Base-by-base conservation (phyloP, 2,113 vertebrate species). In the Leptobrachium leishanense region DNA sequence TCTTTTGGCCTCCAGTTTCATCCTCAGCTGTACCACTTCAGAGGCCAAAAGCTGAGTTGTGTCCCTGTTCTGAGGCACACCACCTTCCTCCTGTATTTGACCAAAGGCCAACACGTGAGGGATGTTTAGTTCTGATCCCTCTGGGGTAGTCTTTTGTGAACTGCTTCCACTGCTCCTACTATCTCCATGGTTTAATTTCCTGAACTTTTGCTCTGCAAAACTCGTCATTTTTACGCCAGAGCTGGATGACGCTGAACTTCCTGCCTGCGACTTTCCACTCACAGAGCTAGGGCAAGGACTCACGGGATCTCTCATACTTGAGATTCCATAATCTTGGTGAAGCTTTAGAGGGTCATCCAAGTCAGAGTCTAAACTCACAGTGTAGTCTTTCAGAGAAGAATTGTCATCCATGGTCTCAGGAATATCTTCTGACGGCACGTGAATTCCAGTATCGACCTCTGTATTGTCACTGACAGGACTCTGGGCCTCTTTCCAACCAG, bases 1-100 rank as follows among this genome's bases (percentile, higher is more conserved):
- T 2, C 98, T 92, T 84, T 99, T 99, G 83, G 99, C 97, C 84
- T 99, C 98, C 3, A 99, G 88, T 43, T 96, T 94, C 95, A 99
- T 97, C 81, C 94, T 92, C 57, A 99, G 90, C 64, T 98, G 94
- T 0, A 98, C 95, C 95, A 99, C 96, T 88, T 99, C 98, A 0
- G 96, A 96, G 39, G 97, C 97, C 91, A 99, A 91, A 79, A 95
- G 91, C 81, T 99, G 97, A 0, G 95, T 95, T 0, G 95, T 95
- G 82, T 99, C 98, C 80, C 91, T 94, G 8, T 92, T 90, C 0
- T 89, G 85, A 83, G 94, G 85, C 66, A 91, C 78, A 44, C 93
- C 85, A 75, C 94, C 85, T 55, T 95, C 93, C 84, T 98, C 96
- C 0, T 96, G 95, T 68, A 95, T 94, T 0, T 95, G 95, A 43